Base-by-base conservation (phyloP, 2,113 vertebrate species). In the Etia nguti region DNA sequence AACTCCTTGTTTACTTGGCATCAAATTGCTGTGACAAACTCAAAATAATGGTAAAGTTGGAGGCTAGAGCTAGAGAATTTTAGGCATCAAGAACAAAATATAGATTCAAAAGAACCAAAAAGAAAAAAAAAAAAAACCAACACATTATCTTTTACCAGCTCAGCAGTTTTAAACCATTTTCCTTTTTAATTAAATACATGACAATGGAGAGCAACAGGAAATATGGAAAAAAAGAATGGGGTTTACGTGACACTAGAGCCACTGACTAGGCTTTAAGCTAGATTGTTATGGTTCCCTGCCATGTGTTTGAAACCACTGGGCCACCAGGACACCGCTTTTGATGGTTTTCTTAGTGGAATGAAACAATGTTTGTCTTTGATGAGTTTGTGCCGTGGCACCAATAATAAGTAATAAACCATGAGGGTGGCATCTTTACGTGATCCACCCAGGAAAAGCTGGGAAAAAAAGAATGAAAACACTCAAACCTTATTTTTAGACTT, bases 281-380 rank as follows among this genome's bases (percentile, higher is more conserved):
- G 80, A 73, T 60, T 38, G 31, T 89, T 86, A 57, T 52, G 36
- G 80, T 82, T 77, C 20, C 43, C 31, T 52, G 20, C 56, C 81
- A 84, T 92, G 84, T 41, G 82, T 84, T 90, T 29, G 34, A 68
- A 86, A 86, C 85, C 86, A 2, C 90, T 8, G 75, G 46, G 85
- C 60, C 92, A 84, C 89, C 75, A 26, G 86, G 86, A 85, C 31
- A 4, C n/a, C 2, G 52, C 87, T 86, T 88, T 87, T 91, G 56
- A 92, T 90, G 88, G 88, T 86, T 87, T 90, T 54, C 26, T 75
- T 79, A 41, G 46, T 62, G 55, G 52, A 81, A 77, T 38, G 55
- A 87, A 93, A 89, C 48, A 87, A 80, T 82, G 82, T 81, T 84
- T 60, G 70, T 79, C 87, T 86, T 91, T 83, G 81, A 86, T 79